Evolutionary conservation across 1,140 invertebrate species (phyloP).

Genomic region (Pectinophora gossypiella): DNA sequence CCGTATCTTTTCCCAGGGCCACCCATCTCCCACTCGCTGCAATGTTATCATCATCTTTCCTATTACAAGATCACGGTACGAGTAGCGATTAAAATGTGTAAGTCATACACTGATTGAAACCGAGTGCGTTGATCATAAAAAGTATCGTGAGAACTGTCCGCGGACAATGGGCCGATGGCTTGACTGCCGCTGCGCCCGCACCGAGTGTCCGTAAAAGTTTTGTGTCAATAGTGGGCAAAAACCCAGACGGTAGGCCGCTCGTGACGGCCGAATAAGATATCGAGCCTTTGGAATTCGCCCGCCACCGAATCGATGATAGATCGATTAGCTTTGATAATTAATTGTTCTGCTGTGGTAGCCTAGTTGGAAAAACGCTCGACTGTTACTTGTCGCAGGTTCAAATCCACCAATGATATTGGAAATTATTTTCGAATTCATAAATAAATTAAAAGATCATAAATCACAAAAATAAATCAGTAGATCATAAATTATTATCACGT

Average conservation of each 20-base stretch:
- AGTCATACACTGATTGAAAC: conserved; percentile 32
- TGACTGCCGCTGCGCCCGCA: conserved; percentile 22
- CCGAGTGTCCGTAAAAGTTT: no score
- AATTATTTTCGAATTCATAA: no score
- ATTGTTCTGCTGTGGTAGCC: conserved; percentile 12
- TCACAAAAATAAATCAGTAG: no score
- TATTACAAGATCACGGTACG: conserved; percentile 4
- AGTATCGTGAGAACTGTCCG: conserved; percentile 42
- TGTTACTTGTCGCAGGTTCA: no score
- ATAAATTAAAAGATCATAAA: no score
- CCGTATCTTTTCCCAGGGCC: no score
- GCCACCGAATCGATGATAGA: conserved; percentile 25
- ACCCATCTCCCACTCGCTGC: not conserved
- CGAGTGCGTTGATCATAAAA: conserved; percentile 39
- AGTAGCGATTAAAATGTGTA: conserved; percentile 34
- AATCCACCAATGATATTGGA: no score
- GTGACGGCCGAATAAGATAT: conserved; percentile 33
- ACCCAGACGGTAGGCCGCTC: conserved; percentile 19
- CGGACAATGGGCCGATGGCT: conserved; percentile 25
- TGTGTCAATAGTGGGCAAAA: conserved; percentile 34
- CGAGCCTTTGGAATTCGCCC: conserved; percentile 15
- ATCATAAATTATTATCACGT: no score
- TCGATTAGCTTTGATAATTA: conserved; percentile 16
- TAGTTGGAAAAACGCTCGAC: no score
- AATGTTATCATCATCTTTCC: not conserved